Conservation (phyloP, 1,140 invertebrate species). For the Zaprionus africanus region DNA sequence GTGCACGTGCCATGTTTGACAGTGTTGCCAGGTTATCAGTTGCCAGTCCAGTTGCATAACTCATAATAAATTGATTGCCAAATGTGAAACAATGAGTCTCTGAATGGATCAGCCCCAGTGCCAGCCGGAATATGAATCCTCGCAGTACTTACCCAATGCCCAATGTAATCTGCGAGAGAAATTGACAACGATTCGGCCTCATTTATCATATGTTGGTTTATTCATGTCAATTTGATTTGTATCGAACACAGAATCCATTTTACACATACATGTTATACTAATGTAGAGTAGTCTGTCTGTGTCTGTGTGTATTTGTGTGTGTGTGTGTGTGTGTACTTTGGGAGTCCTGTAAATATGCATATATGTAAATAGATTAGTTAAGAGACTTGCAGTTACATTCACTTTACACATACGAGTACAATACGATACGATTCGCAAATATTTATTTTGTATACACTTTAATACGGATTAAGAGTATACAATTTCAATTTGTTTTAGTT, state of each 20-base stretch:
- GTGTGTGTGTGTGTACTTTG: constrained; percentile 4
- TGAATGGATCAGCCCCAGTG: background rate
- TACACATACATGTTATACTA: constrained; percentile 43
- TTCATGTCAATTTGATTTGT: constrained; percentile 73
- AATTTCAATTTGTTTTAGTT: constrained; percentile 49
- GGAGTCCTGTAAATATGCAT: constrained; percentile 41
- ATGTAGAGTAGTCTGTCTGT: constrained; percentile 2
- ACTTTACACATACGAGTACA: constrained; percentile 70
- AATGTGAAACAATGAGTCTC: constrained; percentile 11
- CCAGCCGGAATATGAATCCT: background rate
- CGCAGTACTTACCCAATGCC: constrained; percentile 29
- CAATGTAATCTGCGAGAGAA: background rate
- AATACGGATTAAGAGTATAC: constrained; percentile 49
- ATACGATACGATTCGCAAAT: constrained; percentile 54
- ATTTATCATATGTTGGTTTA: constrained; percentile 71
- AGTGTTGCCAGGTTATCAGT: constrained; percentile 11
- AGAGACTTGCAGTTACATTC: constrained; percentile 71
- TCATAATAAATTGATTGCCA: constrained; percentile 43
- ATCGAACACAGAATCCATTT: constrained; percentile 58
- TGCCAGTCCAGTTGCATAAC: constrained; percentile 8
- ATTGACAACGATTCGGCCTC: constrained; percentile 21
- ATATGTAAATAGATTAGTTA: constrained; percentile 57
- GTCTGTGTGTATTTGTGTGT: constrained; percentile 3
- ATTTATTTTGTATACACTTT: constrained; percentile 60
- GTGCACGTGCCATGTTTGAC: constrained; percentile 16